Evolutionary conservation across 2,113 vertebrate genomes (phyloP).

Genomic region (Chloropsis cyanopogon): DNA sequence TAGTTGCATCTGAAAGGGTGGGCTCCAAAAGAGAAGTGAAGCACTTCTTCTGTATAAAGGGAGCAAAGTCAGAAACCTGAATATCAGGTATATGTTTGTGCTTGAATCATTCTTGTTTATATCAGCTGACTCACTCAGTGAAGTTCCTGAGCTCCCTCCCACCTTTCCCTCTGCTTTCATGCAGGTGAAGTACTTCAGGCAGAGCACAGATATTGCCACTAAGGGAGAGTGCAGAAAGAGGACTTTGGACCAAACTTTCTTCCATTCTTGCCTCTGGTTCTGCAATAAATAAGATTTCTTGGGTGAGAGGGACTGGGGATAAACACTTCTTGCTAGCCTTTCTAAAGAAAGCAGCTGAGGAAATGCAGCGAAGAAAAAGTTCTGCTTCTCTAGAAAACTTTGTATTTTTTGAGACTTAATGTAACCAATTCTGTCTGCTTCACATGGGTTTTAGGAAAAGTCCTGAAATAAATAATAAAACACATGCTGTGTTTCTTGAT

Average conservation of each 20-base stretch:
- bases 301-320: not conserved
- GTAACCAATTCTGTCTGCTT: not conserved
- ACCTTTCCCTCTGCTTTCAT: not conserved
- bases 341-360: not conserved
- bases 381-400: not conserved
- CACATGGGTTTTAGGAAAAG: not conserved
- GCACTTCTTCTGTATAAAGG: not conserved
- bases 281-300: not conserved
- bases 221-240: conserved; percentile 13
- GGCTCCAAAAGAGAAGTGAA: not conserved
- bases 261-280: not conserved
- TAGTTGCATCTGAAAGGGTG: not conserved
- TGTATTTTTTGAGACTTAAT: not conserved
- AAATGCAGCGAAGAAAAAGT: not conserved
- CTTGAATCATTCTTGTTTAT: conserved; percentile 26
- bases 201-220: not conserved
- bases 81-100: not conserved
- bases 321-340: not conserved
- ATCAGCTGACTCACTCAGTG: conserved; percentile 15
- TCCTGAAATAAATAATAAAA: not conserved
- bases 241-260: not conserved
- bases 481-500: not conserved
- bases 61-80: not conserved
- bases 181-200: not conserved
- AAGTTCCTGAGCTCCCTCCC: not conserved